These are phyloP conservation scores for Acromyrmex charruanus DNA, from an alignment of 1,140 invertebrate species.

Conservation along the genomic window DNA sequence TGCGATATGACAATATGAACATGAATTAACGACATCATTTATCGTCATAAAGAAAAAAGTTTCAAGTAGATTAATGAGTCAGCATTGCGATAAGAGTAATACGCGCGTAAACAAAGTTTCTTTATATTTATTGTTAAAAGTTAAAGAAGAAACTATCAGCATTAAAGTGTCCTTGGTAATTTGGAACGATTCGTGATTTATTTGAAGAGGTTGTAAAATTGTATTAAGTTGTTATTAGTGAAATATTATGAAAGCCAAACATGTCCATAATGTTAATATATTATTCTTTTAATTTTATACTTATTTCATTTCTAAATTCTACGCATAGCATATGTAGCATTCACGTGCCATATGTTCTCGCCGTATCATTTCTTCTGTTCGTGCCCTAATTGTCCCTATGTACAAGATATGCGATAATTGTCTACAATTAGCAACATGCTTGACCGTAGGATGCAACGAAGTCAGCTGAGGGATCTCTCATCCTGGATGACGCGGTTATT, in stretches of 20 bases:
- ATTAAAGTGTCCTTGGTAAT: background rate
- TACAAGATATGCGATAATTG: slow-evolving; percentile 38
- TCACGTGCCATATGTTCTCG: background rate
- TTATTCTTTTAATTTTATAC: background rate
- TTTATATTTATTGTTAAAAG: background rate
- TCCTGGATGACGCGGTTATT: slow-evolving; percentile 82
- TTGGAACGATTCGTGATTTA: slow-evolving; percentile 1
- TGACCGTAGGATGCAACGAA: slow-evolving; percentile 82
- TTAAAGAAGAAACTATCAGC: background rate
- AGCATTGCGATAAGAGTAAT: slow-evolving; percentile 1
- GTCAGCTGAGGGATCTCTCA: slow-evolving; percentile 82
- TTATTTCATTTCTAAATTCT: background rate
- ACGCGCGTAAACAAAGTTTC: slow-evolving; percentile 9
- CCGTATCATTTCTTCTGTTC: background rate
- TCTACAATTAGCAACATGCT: slow-evolving; percentile 37
- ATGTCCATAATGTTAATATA: background rate
- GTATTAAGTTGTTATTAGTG: background rate
- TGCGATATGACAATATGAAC: background rate
- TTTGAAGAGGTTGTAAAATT: too few species aligned
- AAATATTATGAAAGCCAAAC: background rate
- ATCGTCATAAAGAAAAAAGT: background rate
- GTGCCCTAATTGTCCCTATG: background rate
- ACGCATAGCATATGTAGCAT: background rate
- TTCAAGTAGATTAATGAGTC: slow-evolving; percentile 24
- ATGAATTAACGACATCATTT: slow-evolving; percentile 4